These are phyloP conservation scores for Vireo altiloquus DNA, from an alignment of 2,113 vertebrate genomes.

Conservation along the genomic window DNA sequence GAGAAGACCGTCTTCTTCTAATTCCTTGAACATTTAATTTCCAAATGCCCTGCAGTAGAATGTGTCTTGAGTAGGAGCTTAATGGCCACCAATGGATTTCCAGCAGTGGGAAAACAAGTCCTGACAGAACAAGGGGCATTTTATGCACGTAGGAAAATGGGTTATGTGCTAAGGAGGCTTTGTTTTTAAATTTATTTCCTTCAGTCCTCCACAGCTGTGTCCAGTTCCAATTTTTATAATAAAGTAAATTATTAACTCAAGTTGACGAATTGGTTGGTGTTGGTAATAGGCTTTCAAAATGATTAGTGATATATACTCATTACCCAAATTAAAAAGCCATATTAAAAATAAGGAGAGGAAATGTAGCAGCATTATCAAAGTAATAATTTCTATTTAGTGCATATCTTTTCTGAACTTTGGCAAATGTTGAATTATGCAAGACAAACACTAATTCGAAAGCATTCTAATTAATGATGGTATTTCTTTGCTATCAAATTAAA, in stretches of 20 bases:
- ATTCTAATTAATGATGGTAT: slow-evolving; percentile 57
- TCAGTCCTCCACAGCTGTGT: slow-evolving; percentile 3
- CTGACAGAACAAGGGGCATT: slow-evolving; percentile 2
- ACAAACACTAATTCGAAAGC: slow-evolving; percentile 56
- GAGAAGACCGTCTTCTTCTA: slow-evolving; percentile 30
- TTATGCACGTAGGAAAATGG: neutral
- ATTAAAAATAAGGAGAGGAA: slow-evolving; percentile 62
- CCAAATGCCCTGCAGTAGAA: slow-evolving; percentile 61
- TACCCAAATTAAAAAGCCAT: slow-evolving; percentile 65
- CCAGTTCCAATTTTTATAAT: slow-evolving; percentile 36
- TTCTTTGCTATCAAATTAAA: slow-evolving; percentile 50
- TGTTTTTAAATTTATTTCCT: neutral
- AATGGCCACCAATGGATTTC: slow-evolving; percentile 21
- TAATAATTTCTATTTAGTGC: slow-evolving; percentile 60
- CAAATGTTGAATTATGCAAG: slow-evolving; percentile 59
- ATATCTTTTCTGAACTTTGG: slow-evolving; percentile 60
- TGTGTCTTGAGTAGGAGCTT: slow-evolving; percentile 20
- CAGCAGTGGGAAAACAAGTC: slow-evolving; percentile 45
- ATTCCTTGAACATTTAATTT: slow-evolving; percentile 65
- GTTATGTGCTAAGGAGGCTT: slow-evolving; percentile 8
- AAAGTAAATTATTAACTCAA: slow-evolving; percentile 60
- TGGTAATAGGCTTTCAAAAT: slow-evolving; percentile 66
- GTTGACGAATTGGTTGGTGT: slow-evolving; percentile 51
- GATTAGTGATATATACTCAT: slow-evolving; percentile 66
- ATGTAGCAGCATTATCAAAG: slow-evolving; percentile 60